Evolutionary conservation across 2,888 invertebrate species (phyloP).

Genomic region (Cerceris rybyensis): DNA sequence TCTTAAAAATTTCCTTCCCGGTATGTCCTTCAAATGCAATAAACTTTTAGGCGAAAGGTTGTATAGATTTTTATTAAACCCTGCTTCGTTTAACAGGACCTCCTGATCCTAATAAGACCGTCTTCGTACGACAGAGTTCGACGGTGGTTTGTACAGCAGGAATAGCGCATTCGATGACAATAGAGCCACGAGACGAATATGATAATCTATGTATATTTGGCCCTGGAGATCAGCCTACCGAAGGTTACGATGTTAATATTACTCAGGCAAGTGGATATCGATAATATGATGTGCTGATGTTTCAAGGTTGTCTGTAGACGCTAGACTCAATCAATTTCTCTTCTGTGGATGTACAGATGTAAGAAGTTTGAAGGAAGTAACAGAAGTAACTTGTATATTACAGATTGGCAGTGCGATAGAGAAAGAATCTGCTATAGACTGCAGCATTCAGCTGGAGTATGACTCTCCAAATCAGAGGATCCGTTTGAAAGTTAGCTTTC

Average conservation of each 20-base stretch:
- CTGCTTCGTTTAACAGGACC: slow-evolving; percentile 83
- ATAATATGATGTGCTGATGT: too few species aligned
- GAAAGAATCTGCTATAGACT: slow-evolving; percentile 84
- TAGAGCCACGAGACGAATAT: slow-evolving; percentile 96
- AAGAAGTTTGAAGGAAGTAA: too few species aligned
- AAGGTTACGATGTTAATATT: slow-evolving; percentile 83
- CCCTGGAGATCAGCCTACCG: slow-evolving; percentile 85
- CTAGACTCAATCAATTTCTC: too few species aligned
- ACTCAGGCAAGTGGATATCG: slow-evolving; percentile 74
- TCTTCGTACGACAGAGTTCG: slow-evolving; percentile 91
- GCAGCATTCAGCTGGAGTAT: slow-evolving; percentile 86
- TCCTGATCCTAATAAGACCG: slow-evolving; percentile 91
- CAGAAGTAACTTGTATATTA: slow-evolving; percentile 28
- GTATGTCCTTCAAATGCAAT: slow-evolving; percentile 72
- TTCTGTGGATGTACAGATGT: too few species aligned
- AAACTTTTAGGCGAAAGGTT: not conserved
- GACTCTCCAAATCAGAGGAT: slow-evolving; percentile 91
- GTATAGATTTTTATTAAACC: not conserved
- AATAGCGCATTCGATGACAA: slow-evolving; percentile 89
- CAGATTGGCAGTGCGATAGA: slow-evolving; percentile 86
- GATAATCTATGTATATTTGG: slow-evolving; percentile 91
- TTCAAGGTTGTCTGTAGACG: too few species aligned
- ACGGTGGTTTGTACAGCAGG: slow-evolving; percentile 92
- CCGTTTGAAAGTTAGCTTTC: slow-evolving; percentile 89
- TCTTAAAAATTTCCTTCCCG: slow-evolving; percentile 90